A percentile compares a stretch with the other conserved stretches of the same genome.
phyloP scores from a whole-genome alignment of 2,888 invertebrate genomes.

The Bellardia pandia region DNA sequence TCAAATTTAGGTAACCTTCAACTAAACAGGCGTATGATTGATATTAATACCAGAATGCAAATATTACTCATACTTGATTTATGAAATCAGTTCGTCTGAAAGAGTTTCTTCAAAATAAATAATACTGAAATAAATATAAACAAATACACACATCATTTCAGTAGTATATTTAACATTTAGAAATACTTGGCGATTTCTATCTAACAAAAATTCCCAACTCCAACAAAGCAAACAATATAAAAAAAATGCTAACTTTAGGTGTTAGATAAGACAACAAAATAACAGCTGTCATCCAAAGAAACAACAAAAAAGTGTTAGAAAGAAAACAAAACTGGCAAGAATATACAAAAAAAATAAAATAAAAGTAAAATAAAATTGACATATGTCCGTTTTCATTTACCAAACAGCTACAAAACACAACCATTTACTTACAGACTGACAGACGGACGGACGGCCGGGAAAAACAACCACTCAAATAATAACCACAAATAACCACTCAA shows the following conservation, averaged over 20 bases:
- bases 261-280: background rate
- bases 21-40: too few relatives aligned
- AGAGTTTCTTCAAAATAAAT: too few relatives aligned
- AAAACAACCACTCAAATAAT: background rate
- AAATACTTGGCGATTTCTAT: background rate
- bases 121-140: background rate
- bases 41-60: too few relatives aligned
- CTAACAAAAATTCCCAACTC: background rate
- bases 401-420: constrained; percentile 15
- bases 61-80: too few relatives aligned
- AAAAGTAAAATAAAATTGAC: constrained; percentile 39
- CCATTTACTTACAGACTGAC: constrained; percentile 30
- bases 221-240: background rate
- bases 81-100: too few relatives aligned
- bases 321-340: constrained; percentile 4
- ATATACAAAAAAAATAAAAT: background rate
- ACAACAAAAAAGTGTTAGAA: background rate
- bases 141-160: background rate
- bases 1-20: too few relatives aligned
- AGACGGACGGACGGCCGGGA: background rate
- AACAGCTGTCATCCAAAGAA: constrained; percentile 8
- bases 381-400: constrained; percentile 9
- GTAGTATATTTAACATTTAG: background rate
- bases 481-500: background rate
- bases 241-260: background rate